A percentile compares a stretch with the other conserved stretches of the same genome.
These are phyloP conservation scores for Parotia lawesii DNA, from an alignment of 2,113 vertebrate genomes.

Conservation along the genomic window DNA sequence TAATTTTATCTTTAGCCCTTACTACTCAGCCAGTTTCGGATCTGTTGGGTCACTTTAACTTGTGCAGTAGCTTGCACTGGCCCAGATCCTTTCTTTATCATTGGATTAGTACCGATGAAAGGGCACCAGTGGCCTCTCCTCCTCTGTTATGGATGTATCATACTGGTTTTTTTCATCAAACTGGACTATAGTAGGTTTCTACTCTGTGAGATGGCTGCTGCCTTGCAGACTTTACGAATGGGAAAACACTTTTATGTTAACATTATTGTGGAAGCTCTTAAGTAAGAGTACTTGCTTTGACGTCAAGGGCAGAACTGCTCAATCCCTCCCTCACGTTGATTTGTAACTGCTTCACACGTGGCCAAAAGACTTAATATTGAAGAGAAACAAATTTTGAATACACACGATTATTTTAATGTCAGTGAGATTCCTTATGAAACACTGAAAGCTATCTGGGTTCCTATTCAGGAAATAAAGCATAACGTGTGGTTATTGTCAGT, in stretches of 20 bases:
- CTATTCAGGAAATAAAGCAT: background rate
- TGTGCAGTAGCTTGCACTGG: background rate
- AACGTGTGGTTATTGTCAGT: background rate
- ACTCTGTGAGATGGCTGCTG: background rate
- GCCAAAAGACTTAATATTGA: background rate
- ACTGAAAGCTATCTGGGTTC: background rate
- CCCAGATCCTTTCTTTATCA: fast-evolving
- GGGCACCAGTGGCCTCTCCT: background rate
- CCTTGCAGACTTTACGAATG: background rate
- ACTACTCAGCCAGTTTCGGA: background rate
- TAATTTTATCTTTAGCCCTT: background rate
- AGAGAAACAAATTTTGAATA: background rate
- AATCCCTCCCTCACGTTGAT: fast-evolving
- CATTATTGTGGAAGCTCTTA: background rate
- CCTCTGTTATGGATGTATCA: background rate
- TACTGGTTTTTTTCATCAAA: fast-evolving
- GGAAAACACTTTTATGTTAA: background rate
- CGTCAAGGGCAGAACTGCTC: background rate
- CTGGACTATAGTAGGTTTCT: background rate
- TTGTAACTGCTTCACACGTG: fast-evolving
- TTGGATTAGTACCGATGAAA: background rate
- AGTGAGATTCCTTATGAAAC: background rate
- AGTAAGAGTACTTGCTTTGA: background rate
- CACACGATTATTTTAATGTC: background rate
- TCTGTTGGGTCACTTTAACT: background rate